Evolutionary conservation across 2,888 invertebrate species (phyloP).

Genomic region (Melieria picta): DNA sequence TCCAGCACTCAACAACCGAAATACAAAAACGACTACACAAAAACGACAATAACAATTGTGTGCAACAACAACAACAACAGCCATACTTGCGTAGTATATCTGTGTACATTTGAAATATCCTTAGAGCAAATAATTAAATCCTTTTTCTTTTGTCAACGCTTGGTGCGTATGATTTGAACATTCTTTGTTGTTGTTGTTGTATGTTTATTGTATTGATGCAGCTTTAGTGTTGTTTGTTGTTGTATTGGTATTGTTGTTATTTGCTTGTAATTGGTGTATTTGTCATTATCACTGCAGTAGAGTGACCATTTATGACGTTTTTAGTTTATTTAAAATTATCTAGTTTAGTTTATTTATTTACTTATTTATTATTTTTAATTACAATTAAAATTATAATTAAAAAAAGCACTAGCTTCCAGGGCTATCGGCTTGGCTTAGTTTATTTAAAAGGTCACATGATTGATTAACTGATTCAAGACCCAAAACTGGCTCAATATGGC

Average conservation of each 20-base stretch:
- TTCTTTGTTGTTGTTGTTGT: constrained; percentile 35
- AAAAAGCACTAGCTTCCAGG: too few species aligned
- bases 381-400: too few species aligned
- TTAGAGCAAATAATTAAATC: constrained; percentile 63
- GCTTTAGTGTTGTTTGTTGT: constrained; percentile 8
- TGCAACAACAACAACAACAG: background rate
- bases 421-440: too few species aligned
- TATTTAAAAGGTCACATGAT: too few species aligned
- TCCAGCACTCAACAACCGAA: constrained; percentile 10
- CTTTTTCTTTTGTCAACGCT: constrained; percentile 47
- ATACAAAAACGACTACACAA: constrained; percentile 8
- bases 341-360: too few species aligned
- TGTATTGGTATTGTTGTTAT: constrained; percentile 24
- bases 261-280: constrained; percentile 31
- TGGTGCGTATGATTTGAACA: too few species aligned
- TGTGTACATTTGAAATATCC: constrained; percentile 46
- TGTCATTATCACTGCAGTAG: background rate
- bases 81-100: background rate
- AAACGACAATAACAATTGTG: constrained; percentile 1
- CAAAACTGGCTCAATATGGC: too few species aligned
- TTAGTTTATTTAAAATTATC: too few species aligned
- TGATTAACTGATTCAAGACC: too few species aligned
- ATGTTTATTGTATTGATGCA: constrained; percentile 32
- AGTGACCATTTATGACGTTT: too few species aligned
- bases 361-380: too few species aligned